Evolutionary conservation across 2,888 invertebrate genomes (phyloP).

Genomic region (Nysson spinosus): DNA sequence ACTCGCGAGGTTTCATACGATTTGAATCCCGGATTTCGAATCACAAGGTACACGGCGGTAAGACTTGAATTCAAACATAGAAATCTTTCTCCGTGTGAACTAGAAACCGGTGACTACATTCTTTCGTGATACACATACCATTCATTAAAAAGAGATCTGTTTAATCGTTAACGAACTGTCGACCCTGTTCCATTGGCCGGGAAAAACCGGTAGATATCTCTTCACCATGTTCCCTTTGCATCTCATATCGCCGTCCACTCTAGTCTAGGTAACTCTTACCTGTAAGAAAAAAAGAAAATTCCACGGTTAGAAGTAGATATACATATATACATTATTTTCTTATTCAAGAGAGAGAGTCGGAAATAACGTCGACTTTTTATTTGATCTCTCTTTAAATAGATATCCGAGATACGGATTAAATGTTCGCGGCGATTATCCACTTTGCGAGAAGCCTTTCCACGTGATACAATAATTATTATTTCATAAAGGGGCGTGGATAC

Average conservation of each 20-base stretch:
- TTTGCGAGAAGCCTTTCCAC: conserved; percentile 25
- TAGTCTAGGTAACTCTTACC: conserved; percentile 40
- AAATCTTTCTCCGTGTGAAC: conserved; percentile 1
- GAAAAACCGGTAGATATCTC: conserved; percentile 19
- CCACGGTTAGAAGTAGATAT: not conserved
- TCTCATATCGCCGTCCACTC: conserved; percentile 11
- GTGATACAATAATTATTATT: conserved; percentile 48
- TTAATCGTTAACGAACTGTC: conserved; percentile 47
- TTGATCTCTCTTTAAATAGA: not conserved
- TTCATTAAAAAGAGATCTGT: conserved; percentile 50
- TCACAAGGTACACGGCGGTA: conserved; percentile 10
- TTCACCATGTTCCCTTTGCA: conserved; percentile 8
- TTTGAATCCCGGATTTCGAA: conserved; percentile 34
- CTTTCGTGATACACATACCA: conserved; percentile 22
- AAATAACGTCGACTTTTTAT: no score
- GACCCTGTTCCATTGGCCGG: conserved; percentile 25
- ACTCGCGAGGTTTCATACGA: not conserved
- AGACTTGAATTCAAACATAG: conserved; percentile 30
- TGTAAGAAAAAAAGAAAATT: conserved; percentile 41
- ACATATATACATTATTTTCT: no score
- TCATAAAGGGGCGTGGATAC: conserved; percentile 22
- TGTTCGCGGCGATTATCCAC: conserved; percentile 34
- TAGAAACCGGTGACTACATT: conserved; percentile 43
- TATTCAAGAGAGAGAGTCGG: no score
- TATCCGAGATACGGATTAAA: conserved; percentile 17